phyloP scores from a whole-genome alignment of 2,888 invertebrate species.

The Nomada fabriciana region DNA sequence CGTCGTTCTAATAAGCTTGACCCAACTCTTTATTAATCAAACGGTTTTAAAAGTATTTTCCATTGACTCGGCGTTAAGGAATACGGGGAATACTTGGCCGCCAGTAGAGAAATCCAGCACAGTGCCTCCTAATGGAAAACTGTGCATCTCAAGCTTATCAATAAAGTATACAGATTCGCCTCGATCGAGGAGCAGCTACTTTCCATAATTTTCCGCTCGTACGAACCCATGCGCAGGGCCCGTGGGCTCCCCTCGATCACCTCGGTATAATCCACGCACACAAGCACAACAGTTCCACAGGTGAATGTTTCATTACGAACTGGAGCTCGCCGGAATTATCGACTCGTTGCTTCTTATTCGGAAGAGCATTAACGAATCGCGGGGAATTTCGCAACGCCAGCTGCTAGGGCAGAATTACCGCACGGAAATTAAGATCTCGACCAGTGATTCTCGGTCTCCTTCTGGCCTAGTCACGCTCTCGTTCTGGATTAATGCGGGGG shows the following conservation, averaged over 20 bases:
- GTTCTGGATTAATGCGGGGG: not conserved
- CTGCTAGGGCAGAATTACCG: not conserved
- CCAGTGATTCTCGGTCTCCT: not conserved
- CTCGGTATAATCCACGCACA: not conserved
- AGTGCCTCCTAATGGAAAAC: constrained; percentile 46
- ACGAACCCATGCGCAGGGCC: not conserved
- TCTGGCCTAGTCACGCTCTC: too few species aligned
- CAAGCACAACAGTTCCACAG: constrained; percentile 6
- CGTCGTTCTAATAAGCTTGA: too few species aligned
- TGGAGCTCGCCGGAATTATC: constrained; percentile 28
- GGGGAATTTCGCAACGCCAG: constrained; percentile 12
- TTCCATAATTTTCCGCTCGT: constrained; percentile 36
- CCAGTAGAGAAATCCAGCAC: constrained; percentile 18
- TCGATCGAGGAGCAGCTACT: constrained; percentile 29
- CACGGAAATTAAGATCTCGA: not conserved
- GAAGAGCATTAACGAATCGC: constrained; percentile 33
- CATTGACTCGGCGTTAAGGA: not conserved
- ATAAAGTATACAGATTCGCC: constrained; percentile 27
- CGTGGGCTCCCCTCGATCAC: not conserved
- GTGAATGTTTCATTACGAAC: constrained; percentile 20
- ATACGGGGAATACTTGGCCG: constrained; percentile 13
- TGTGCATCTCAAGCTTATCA: constrained; percentile 14
- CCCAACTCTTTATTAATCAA: constrained; percentile 13
- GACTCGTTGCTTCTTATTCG: constrained; percentile 25
- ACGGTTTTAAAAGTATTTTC: constrained; percentile 34